Conservation (phyloP, 1,140 invertebrate species). For the Subanguina moxae region DNA sequence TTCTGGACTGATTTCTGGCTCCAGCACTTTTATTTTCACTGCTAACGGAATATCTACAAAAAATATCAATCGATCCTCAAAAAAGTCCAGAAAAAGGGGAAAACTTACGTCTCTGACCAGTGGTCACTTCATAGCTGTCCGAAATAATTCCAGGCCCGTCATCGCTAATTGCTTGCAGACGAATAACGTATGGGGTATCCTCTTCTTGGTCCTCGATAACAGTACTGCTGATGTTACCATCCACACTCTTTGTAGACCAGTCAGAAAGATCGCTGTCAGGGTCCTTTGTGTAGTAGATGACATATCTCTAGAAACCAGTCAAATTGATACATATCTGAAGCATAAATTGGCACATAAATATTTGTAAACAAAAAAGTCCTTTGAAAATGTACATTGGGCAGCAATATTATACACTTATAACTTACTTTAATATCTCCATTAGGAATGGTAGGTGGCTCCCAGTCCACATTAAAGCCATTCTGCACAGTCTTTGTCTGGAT, state of each 20-base stretch:
- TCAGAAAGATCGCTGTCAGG: constrained; percentile 48
- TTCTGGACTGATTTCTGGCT: constrained; percentile 33
- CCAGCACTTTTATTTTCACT: constrained; percentile 46
- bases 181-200: constrained; percentile 55
- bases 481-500: constrained; percentile 48
- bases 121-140: constrained; percentile 57
- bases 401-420: too few species aligned
- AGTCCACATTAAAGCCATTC: constrained; percentile 51
- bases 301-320: constrained; percentile 42
- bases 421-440: constrained; percentile 52
- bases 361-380: too few species aligned
- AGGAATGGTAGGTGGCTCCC: constrained; percentile 50
- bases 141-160: constrained; percentile 59
- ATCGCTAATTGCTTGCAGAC: constrained; percentile 52
- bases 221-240: constrained; percentile 43
- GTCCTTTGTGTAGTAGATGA: constrained; percentile 58
- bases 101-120: constrained; percentile 54
- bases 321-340: neutral
- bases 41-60: constrained; percentile 54
- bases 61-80: constrained; percentile 11
- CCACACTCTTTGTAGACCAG: constrained; percentile 48
- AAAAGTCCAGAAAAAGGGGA: neutral
- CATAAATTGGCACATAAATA: too few species aligned
- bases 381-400: too few species aligned
- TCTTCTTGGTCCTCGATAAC: constrained; percentile 50